Base-by-base conservation (phyloP, 2,113 vertebrate species). In the Electrona antarctica region DNA sequence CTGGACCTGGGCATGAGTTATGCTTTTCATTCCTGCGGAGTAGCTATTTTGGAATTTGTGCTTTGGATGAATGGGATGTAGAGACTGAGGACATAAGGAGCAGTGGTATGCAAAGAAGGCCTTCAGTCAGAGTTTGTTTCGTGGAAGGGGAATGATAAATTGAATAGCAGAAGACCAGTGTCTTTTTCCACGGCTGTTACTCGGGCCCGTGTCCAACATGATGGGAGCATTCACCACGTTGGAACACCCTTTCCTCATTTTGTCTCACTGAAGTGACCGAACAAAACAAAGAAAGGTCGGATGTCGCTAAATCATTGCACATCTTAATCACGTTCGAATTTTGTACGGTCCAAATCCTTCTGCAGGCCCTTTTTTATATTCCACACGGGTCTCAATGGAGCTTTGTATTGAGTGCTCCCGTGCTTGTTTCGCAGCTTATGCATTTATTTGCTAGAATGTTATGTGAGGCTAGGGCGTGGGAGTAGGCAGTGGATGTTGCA, bases 381-480 rank as follows among this genome's bases (percentile, higher is more conserved):
- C 66, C 45, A 2, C 9, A 9, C 59, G 15, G 29, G 11, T 48
- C 45, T 75, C 62, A 62, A 7, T 68, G 69, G 13, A 57, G 69
- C 67, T 65, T 50, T 54, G 61, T 47, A 13, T 52, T 59, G 54
- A 62, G 49, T 21, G 57, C 58, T 64, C 68, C 74, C 57, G 47
- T 49, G 55, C 77, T 61, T 45, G 59, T 50, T 61, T 65, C 71
- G 61, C 12, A 0, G 21, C 56, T 47, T 66, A 78, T 79, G 71
- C 73, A 65, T 81, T 79, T 76, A 46, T 55, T 7, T 64, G 66
- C 60, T 47, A 75, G 13, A 48, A 57, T 78, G 72, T 63, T 46
- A 49, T 74, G 71, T 73, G 76, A 69, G 73, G 81, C 72, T 52
- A 7, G 6, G 7, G 60, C 57, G 67, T n/a, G 62, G 64, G 74